Percentiles rank a stretch among this genome's conserved stretches.
These are phyloP conservation scores for Apamea crenata DNA, from an alignment of 2,888 invertebrate species.

Conservation along the genomic window DNA sequence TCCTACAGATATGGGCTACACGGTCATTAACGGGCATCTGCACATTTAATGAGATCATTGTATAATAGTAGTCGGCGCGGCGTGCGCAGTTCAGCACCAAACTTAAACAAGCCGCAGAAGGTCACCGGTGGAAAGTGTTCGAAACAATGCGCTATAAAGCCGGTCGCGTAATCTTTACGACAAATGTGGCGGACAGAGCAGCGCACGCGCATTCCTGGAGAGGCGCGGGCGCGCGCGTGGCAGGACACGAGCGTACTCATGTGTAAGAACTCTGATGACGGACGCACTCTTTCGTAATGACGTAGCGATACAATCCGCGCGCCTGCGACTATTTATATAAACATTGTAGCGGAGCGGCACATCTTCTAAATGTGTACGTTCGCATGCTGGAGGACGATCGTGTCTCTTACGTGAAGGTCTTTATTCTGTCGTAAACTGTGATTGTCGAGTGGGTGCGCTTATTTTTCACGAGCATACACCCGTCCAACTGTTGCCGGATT, in stretches of 20 bases:
- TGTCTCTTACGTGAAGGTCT: conserved; percentile 33
- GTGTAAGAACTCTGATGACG: neutral
- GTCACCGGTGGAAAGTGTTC: conserved; percentile 5
- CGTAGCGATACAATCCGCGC: neutral
- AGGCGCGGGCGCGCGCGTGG: neutral
- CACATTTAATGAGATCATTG: conserved; percentile 24
- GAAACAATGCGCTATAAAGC: conserved; percentile 50
- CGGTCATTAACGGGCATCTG: conserved; percentile 22
- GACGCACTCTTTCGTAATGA: neutral
- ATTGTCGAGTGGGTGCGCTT: conserved; percentile 26
- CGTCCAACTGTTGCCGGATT: conserved; percentile 5
- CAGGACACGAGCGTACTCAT: neutral
- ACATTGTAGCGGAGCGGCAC: neutral
- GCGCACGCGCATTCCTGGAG: neutral
- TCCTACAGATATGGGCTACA: conserved; percentile 27
- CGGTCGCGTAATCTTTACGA: conserved; percentile 1
- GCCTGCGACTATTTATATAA: conserved; percentile 10
- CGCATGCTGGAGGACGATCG: conserved; percentile 6
- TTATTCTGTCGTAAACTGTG: conserved; percentile 38
- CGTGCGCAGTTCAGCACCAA: neutral
- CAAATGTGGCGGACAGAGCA: neutral
- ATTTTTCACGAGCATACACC: neutral
- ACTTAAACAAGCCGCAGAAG: conserved; percentile 29
- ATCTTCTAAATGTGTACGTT: conserved; percentile 12
- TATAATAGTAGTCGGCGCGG: neutral